Percentiles rank a stretch among this genome's conserved stretches.
These are phyloP conservation scores for Strix aluco DNA, from an alignment of 2,113 vertebrate genomes.

Conservation along the genomic window DNA sequence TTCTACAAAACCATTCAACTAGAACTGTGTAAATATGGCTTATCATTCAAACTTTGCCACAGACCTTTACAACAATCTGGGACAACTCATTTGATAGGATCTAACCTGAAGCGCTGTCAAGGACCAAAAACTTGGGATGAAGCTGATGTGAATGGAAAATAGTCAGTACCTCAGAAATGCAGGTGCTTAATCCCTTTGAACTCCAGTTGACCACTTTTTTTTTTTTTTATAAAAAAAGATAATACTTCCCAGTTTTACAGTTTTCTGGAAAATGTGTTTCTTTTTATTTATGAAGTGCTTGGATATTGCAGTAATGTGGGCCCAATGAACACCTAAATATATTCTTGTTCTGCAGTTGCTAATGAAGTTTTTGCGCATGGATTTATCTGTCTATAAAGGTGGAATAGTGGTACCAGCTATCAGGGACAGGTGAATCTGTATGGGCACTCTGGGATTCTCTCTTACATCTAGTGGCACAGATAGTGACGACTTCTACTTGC, in stretches of 20 bases:
- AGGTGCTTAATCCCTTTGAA: neutral
- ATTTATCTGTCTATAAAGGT: neutral
- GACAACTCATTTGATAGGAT: neutral
- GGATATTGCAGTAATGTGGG: neutral
- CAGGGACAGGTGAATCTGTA: neutral
- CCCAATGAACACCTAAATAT: neutral
- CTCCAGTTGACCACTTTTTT: neutral
- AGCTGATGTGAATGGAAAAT: neutral
- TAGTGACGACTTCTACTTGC: neutral
- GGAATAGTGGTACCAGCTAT: neutral
- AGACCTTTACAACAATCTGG: neutral
- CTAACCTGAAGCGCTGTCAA: neutral
- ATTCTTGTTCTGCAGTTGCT: neutral
- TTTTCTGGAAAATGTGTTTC: neutral
- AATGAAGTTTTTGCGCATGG: neutral
- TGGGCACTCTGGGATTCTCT: neutral
- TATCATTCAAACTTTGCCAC: neutral
- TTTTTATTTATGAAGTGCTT: neutral
- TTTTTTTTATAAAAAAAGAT: neutral
- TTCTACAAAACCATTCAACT: neutral
- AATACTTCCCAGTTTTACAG: neutral
- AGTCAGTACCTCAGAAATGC: neutral
- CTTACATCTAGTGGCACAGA: neutral
- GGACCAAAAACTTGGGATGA: neutral
- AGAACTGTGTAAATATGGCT: neutral